Evolutionary conservation across 1,140 invertebrate genomes (phyloP), one percentile per base, ranked within the genome.

Genomic region (Condylostylus longicornis): DNA sequence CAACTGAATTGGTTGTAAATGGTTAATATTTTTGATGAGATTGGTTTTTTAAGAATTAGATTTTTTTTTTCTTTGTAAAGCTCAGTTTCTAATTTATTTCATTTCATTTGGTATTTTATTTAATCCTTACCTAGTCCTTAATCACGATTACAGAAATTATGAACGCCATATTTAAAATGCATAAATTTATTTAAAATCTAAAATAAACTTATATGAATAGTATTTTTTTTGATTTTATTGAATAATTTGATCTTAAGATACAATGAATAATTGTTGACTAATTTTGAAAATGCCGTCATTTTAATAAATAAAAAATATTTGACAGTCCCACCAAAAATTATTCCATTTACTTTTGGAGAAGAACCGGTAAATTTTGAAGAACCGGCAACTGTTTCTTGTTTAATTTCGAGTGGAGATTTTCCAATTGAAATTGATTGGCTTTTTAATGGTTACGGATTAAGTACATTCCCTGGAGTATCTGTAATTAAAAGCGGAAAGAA

Each of bases 361-460:
- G 8, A 53, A 48, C 66, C 69, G 34, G 64, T 77, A n/a, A 73
- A 74, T 54, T 74, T 77, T 51, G 79, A 77, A 27, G 74, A 81
- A 49, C 72, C 77, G 27, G 70, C 77, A 31, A 74, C 76, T 10
- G 65, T 82, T 22, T 71, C 66, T 29, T 86, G 83, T 62, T 70
- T 74, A 39, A 68, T 81, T 33, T 67, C 73, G 39, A 74, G 75
- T 51, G 79, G 79, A 25, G 77, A 79, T 58, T 48, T 65, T 39
- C 76, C 77, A 14, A 63, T 80, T 22, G 66, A 68, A 38, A 72
- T 78, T 35, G 66, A 62, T 20, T 84, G 80, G 80, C 39, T 35
- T 14, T 20, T 37, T 8, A 29, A 37, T 18, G 35, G 19, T 20
- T 10, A 20, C 48, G 53, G 12, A 32, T 9, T 32, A 5, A 13